Evolutionary conservation across 2,113 vertebrate genomes (phyloP).

Genomic region (Lycaon pictus): DNA sequence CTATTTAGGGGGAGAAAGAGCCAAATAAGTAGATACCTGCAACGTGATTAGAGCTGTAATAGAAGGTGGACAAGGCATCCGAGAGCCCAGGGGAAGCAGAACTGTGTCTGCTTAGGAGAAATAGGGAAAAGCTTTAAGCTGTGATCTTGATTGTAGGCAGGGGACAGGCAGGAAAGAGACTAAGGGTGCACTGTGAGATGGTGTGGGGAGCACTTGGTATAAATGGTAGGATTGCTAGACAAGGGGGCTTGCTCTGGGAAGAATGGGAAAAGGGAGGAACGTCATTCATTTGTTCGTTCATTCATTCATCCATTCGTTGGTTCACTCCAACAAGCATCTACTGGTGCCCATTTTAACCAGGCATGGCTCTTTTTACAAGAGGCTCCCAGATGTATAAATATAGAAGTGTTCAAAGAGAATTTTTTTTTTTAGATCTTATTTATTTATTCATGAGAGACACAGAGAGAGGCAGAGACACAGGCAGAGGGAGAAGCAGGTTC

Average conservation of each 20-base stretch:
- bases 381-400: background rate
- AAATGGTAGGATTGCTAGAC: background rate
- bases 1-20: background rate
- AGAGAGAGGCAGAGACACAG: too few species aligned
- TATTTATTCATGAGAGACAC: too few species aligned
- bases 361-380: background rate
- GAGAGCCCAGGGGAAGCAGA: background rate
- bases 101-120: background rate
- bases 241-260: background rate
- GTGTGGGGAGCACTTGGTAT: accelerated
- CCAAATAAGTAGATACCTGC: background rate
- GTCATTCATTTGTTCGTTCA: background rate
- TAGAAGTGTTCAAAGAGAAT: background rate
- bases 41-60: background rate
- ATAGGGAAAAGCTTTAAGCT: background rate
- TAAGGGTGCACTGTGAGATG: background rate
- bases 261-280: background rate
- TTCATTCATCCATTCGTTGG: background rate
- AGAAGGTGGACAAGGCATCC: background rate
- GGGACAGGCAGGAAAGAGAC: background rate
- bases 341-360: background rate
- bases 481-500: too few species aligned
- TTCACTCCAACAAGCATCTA: background rate
- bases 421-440: too few species aligned
- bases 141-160: background rate